Evolutionary conservation across 2,113 vertebrate genomes (phyloP), one percentile per base, ranked within the genome.

Genomic region (Motacilla tschutschensis): DNA sequence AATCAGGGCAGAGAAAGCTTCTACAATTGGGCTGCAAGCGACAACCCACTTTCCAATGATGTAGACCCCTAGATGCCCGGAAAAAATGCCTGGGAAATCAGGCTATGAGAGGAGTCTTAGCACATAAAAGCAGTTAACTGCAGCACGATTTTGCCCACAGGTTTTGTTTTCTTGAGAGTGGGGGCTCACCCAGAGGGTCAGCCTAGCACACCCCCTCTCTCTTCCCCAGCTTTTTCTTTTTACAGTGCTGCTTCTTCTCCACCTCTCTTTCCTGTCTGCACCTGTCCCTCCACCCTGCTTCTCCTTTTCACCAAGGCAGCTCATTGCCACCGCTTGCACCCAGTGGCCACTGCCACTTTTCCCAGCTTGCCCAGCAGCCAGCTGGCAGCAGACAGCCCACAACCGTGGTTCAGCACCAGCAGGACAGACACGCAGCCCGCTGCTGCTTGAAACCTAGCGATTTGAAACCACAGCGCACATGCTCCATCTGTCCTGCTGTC

Each of bases 1-100:
- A 1, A 3, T 15, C 19, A 24, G 31, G 35, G 31, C 0, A 41
- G 43, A 58, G 24, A 58, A 58, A 28, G 1, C 24, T 29, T 67
- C 11, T 29, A 57, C 1, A 0, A 55, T 1, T 0, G 1, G 5
- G 11, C 35, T 33, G 18, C 7, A 58, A 41, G 7, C 1, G 1
- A 50, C 36, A 21, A 2, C 9, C 4, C 6, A 14, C 10, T 40
- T 47, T 22, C 11, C 0, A 0, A 16, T 1, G 1, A 5, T 33
- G 18, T 28, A 58, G 9, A 33, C 3, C 3, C 1, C 24, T 12
- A 29, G 21, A 38, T 13, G 6, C 8, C 29, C 0, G 22, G 15
- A 17, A 58, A 38, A 48, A 58, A 48, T 4, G 4, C 29, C 29
- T 1, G 2, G 19, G 15, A 67, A 79, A 58, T 35, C 5, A 0